A percentile compares a stretch with the other conserved stretches of the same genome.
Evolutionary conservation across 2,797 vertebrate species (phyloP).

Genomic region (Characodon lateralis): DNA sequence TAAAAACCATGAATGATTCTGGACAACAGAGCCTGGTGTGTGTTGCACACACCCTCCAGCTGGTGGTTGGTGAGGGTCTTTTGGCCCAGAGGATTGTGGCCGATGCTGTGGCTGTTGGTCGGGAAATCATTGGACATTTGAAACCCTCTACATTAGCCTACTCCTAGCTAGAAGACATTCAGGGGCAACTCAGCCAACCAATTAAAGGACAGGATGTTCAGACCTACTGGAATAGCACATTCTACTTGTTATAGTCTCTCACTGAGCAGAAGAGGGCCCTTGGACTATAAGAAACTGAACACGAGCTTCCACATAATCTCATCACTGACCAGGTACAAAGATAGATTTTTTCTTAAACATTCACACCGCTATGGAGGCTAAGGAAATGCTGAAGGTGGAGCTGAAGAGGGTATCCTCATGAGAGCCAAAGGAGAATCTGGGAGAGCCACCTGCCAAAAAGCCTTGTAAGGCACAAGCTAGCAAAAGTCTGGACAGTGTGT

Average conservation of each 20-base stretch:
- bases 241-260: not conserved
- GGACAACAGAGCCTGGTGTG: constrained; percentile 15
- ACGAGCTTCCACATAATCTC: not conserved
- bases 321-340: not conserved
- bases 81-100: constrained; percentile 20
- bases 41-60: constrained; percentile 26
- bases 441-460: too few species aligned
- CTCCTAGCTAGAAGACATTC: constrained; percentile 19
- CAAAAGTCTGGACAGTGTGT: too few species aligned
- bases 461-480: too few species aligned
- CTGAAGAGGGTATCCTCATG: not conserved
- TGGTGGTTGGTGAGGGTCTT: constrained; percentile 13
- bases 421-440: too few species aligned
- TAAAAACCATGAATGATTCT: constrained; percentile 24
- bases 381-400: not conserved
- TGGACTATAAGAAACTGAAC: not conserved
- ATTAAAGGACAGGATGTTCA: constrained; percentile 1
- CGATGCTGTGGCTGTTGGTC: constrained; percentile 13
- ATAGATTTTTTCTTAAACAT: not conserved
- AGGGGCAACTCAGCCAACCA: not conserved
- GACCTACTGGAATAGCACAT: not conserved
- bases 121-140: constrained; percentile 38
- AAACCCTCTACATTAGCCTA: constrained; percentile 33
- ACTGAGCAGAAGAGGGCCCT: not conserved
- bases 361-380: not conserved